Conservation (phyloP, 2,797 vertebrate genomes). For the Melanogrammus aeglefinus region DNA sequence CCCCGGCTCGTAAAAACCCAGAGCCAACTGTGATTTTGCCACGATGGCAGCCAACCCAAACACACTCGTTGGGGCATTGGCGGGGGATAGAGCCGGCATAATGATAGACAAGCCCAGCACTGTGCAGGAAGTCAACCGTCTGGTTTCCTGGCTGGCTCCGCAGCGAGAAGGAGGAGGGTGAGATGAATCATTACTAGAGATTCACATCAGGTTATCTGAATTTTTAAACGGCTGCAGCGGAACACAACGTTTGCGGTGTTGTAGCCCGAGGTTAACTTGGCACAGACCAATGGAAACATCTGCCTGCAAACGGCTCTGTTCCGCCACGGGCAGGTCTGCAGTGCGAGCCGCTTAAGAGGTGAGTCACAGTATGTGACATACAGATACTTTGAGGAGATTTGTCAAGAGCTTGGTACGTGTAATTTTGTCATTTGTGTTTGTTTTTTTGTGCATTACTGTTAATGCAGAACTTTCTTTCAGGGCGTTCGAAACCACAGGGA, state of each 20-base stretch:
- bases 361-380: not conserved
- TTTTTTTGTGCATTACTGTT: not conserved
- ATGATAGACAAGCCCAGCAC: not conserved
- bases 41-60: not conserved
- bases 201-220: not conserved
- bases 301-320: not conserved
- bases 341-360: not conserved
- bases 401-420: not conserved
- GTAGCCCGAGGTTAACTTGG: not conserved
- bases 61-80: not conserved
- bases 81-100: not conserved
- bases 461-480: too few species aligned
- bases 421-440: not conserved
- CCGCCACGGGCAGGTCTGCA: not conserved
- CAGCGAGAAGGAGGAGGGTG: not conserved
- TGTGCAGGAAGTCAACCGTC: not conserved
- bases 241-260: not conserved
- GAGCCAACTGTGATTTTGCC: slow-evolving; percentile 34
- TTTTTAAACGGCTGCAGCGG: not conserved
- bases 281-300: not conserved
- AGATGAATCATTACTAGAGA: not conserved
- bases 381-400: not conserved
- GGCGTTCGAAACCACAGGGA: not conserved
- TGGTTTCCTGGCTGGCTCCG: not conserved
- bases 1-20: slow-evolving; percentile 30